Conservation (phyloP, 1,140 invertebrate genomes). For the Pristionchus pacificus region DNA sequence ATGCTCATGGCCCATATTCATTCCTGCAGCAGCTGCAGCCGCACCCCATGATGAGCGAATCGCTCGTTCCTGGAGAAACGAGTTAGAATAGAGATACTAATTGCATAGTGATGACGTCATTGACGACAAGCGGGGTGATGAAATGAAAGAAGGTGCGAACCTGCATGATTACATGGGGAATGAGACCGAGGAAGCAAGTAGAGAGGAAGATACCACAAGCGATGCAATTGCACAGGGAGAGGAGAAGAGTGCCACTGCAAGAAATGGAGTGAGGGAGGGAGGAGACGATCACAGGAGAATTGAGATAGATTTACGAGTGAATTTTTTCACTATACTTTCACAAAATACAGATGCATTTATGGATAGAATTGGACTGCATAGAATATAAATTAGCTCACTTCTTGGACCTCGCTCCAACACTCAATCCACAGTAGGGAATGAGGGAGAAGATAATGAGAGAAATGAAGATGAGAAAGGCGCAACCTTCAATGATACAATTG, state of each 20-base stretch:
- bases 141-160: too few species aligned
- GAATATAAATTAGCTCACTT: slow-evolving; percentile 21
- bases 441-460: slow-evolving; percentile 27
- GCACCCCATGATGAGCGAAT: too few species aligned
- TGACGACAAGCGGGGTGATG: too few species aligned
- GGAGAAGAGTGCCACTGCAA: slow-evolving; percentile 24
- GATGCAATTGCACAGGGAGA: slow-evolving; percentile 57
- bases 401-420: neutral
- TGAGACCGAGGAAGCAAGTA: slow-evolving; percentile 58
- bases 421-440: slow-evolving; percentile 33
- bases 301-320: slow-evolving; percentile 2
- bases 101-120: too few species aligned
- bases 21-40: too few species aligned
- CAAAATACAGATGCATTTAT: neutral
- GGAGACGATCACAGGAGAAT: too few species aligned
- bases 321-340: neutral
- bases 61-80: too few species aligned
- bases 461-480: slow-evolving; percentile 21
- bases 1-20: too few species aligned
- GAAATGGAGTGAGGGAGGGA: too few species aligned
- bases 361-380: too few species aligned
- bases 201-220: slow-evolving; percentile 59
- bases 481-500: neutral
- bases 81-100: too few species aligned
- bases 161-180: slow-evolving; percentile 59